Conservation (phyloP, 2,888 invertebrate species). For the Lasioglossum morio region DNA sequence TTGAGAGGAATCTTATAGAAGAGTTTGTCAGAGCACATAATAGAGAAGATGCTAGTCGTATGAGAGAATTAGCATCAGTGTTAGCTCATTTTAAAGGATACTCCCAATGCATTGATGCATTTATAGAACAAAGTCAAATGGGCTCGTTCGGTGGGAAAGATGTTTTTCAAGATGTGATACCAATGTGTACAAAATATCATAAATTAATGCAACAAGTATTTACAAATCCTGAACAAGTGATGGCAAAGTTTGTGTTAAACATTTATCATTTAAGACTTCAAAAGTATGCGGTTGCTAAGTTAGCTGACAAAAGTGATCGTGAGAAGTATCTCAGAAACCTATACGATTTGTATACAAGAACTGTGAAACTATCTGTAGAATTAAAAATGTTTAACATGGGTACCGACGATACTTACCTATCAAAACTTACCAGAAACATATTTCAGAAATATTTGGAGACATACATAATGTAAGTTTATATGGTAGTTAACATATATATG, state of each 20-base stretch:
- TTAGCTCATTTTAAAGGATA: conserved; percentile 98
- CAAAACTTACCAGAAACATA: conserved; percentile 92
- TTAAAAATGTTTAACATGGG: conserved; percentile 91
- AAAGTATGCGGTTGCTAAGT: conserved; percentile 93
- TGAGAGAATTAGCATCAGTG: conserved; percentile 97
- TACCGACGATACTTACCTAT: conserved; percentile 91
- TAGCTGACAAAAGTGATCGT: conserved; percentile 92
- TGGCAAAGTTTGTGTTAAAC: conserved; percentile 98
- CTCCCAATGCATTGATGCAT: conserved; percentile 97
- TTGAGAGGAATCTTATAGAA: conserved; percentile 95
- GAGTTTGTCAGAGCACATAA: conserved; percentile 97
- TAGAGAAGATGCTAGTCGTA: conserved; percentile 92
- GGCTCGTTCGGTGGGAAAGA: conserved; percentile 94
- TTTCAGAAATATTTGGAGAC: conserved; percentile 92
- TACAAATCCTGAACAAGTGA: conserved; percentile 97
- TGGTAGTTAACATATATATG: background rate
- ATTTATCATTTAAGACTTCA: conserved; percentile 96
- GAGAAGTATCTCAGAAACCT: conserved; percentile 95
- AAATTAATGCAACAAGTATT: conserved; percentile 95
- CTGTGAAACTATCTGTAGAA: conserved; percentile 90
- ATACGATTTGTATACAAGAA: conserved; percentile 95
- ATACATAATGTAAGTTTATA: conserved; percentile 88
- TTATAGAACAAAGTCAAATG: conserved; percentile 98
- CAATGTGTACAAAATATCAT: conserved; percentile 95
- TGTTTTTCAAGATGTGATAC: conserved; percentile 95